Conservation (phyloP, 2,797 vertebrate species). For the Sebastes matsubarae region DNA sequence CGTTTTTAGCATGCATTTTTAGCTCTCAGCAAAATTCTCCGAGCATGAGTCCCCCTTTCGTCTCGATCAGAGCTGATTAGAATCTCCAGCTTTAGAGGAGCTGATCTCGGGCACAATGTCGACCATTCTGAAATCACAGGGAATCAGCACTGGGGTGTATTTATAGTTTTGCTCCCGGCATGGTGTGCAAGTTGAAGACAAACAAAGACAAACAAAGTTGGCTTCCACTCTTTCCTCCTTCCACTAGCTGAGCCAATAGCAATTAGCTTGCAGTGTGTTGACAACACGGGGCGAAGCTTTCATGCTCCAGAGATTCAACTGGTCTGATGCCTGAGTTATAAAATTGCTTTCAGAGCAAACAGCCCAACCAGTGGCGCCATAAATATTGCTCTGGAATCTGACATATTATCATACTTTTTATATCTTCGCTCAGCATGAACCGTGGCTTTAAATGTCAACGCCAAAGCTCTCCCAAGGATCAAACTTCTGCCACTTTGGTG, state of each 20-base stretch:
- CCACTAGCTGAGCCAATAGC: slow-evolving; percentile 20
- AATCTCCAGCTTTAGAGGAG: background rate
- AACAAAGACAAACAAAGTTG: slow-evolving; percentile 24
- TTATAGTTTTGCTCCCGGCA: background rate
- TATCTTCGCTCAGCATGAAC: background rate
- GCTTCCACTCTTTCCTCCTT: background rate
- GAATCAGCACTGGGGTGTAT: background rate
- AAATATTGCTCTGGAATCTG: background rate
- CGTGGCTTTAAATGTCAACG: background rate
- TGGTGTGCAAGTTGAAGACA: background rate
- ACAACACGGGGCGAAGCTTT: background rate
- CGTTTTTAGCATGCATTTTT: background rate
- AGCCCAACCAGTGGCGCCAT: background rate
- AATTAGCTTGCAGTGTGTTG: slow-evolving; percentile 39
- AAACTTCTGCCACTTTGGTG: slow-evolving; percentile 11
- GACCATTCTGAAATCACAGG: slow-evolving; percentile 3
- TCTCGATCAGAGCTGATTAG: background rate
- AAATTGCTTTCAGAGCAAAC: slow-evolving; percentile 8
- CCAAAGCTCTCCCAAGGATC: slow-evolving; percentile 11
- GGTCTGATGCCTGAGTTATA: background rate
- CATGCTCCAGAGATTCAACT: slow-evolving; percentile 7
- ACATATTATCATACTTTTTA: slow-evolving; percentile 6
- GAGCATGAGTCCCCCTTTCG: background rate
- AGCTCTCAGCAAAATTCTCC: background rate
- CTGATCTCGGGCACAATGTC: background rate